Evolutionary conservation across 2,797 vertebrate species (phyloP).

Genomic region (Pseudomugil gertrudae): DNA sequence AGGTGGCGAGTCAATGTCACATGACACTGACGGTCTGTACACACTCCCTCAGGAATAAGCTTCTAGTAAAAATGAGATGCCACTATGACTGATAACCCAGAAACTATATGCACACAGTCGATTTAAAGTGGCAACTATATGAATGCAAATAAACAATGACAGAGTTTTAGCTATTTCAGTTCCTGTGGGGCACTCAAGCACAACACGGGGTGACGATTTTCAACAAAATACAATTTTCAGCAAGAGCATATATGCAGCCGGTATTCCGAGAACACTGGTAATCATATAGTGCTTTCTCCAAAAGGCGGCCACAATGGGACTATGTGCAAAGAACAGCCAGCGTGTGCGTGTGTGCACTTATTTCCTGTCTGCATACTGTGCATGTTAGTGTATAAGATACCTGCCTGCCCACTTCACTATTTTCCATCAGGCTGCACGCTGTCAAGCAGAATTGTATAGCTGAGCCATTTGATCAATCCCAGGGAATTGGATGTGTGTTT

Average conservation of each 20-base stretch:
- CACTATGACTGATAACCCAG: conserved; percentile 71
- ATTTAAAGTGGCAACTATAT: conserved; percentile 43
- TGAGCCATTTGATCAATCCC: conserved; percentile 60
- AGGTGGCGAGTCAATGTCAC: conserved; percentile 37
- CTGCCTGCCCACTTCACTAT: conserved; percentile 26
- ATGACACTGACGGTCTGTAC: conserved; percentile 39
- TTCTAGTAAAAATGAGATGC: conserved; percentile 58
- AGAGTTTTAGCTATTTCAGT: conserved; percentile 51
- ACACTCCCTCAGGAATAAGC: conserved; percentile 48
- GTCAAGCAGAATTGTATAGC: conserved; percentile 48
- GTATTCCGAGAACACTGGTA: conserved; percentile 18
- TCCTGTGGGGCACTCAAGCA: conserved; percentile 34
- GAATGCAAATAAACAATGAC: conserved; percentile 42
- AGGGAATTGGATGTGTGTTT: conserved; percentile 56
- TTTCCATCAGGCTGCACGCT: conserved; percentile 54
- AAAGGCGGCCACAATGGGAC: conserved; percentile 26
- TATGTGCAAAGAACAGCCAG: neutral
- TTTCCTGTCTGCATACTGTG: neutral
- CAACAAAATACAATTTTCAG: conserved; percentile 42
- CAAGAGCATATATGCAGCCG: neutral
- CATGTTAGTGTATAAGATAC: conserved; percentile 5
- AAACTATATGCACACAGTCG: conserved; percentile 46
- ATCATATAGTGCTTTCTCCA: conserved; percentile 30
- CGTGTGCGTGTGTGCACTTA: conserved; percentile 7
- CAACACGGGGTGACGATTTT: conserved; percentile 10